Conservation (phyloP, 1,140 invertebrate species). For the Lutraria rhynchaena region DNA sequence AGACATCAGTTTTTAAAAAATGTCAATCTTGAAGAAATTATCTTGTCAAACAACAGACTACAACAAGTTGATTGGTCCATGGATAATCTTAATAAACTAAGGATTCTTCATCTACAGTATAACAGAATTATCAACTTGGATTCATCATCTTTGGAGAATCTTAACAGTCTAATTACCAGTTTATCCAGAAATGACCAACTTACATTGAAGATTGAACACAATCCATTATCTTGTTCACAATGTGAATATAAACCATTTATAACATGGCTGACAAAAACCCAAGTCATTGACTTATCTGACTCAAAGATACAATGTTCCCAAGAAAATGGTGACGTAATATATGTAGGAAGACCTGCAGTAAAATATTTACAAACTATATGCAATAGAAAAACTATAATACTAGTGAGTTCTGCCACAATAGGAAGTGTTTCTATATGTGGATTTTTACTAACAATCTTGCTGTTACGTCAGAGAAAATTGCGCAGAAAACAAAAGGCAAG, state of each 20-base stretch:
- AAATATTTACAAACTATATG: background rate
- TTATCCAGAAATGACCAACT: too few relatives aligned
- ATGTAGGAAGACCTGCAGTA: background rate
- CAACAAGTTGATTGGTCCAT: too few relatives aligned
- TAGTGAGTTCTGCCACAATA: background rate
- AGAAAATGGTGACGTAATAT: background rate
- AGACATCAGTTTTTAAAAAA: too few relatives aligned
- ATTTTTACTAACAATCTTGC: background rate
- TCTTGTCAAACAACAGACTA: too few relatives aligned
- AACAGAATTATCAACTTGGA: too few relatives aligned
- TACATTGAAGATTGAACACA: too few relatives aligned
- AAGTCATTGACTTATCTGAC: background rate
- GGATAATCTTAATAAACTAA: too few relatives aligned
- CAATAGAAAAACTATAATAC: background rate
- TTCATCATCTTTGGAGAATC: too few relatives aligned
- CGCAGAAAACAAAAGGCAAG: background rate
- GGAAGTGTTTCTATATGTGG: background rate
- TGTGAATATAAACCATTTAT: slow-evolving; percentile 1
- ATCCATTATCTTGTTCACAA: slow-evolving; percentile 1
- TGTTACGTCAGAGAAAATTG: background rate
- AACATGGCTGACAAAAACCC: background rate
- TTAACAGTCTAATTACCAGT: too few relatives aligned
- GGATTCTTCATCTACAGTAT: too few relatives aligned
- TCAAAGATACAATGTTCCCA: background rate
- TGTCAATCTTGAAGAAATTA: too few relatives aligned